These are phyloP conservation scores for Astatotilapia flaviijosephi DNA, from an alignment of 2,113 vertebrate species.

Conservation along the genomic window DNA sequence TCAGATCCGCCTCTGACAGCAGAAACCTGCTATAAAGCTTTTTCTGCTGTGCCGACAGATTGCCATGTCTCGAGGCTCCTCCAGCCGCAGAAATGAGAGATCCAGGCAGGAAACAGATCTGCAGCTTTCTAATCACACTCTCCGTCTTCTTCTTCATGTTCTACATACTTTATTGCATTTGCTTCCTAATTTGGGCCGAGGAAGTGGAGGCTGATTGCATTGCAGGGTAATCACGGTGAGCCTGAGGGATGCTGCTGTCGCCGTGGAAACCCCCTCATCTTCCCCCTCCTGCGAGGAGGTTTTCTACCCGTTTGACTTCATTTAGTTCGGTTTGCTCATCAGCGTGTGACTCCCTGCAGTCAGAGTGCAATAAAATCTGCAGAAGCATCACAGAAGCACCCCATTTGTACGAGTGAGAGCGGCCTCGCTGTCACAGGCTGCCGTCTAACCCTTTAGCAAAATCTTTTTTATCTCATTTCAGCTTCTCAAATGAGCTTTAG, in stretches of 20 bases:
- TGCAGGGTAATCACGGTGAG: conserved; percentile 29
- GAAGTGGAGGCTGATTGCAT: conserved; percentile 39
- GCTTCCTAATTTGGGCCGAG: conserved; percentile 37
- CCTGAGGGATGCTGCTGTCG: conserved; percentile 29
- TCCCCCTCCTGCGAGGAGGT: neutral
- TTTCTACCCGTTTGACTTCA: neutral
- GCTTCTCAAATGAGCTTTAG: neutral
- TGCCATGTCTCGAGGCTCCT: neutral
- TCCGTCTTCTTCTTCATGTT: neutral
- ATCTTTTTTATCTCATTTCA: neutral
- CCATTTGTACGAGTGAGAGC: neutral
- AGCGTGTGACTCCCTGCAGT: neutral
- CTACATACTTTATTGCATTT: conserved; percentile 36
- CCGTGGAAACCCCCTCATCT: conserved; percentile 16
- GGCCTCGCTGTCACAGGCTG: neutral
- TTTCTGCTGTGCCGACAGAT: neutral
- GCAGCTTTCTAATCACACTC: neutral
- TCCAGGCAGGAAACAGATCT: neutral
- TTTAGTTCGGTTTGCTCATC: neutral
- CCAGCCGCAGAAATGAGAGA: neutral
- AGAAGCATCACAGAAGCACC: neutral
- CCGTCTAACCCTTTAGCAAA: neutral
- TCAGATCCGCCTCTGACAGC: neutral
- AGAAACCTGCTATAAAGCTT: neutral
- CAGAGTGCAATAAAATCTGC: neutral